Base-by-base conservation (phyloP, 1,140 invertebrate genomes). In the Penaeus vannamei region DNA sequence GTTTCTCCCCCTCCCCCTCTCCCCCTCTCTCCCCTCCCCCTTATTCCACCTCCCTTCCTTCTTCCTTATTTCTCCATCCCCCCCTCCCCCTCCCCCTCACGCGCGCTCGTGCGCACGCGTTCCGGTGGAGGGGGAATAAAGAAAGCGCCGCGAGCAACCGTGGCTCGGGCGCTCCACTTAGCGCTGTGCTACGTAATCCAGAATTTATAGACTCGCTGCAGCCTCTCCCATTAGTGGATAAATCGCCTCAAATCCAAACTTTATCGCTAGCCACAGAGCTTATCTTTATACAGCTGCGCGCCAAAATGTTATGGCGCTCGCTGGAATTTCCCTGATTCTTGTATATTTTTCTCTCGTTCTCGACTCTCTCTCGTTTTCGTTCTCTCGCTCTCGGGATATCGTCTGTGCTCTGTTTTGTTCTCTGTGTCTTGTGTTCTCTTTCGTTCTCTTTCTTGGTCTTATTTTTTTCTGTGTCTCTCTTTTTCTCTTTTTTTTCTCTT, bases 171-270 rank as follows among this genome's bases (percentile, higher is more conserved):
- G 64, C 83, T 72, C 86, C 90, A 87, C 85, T 90, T 90, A 88
- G 90, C 90, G 85, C 72, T 87, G 85, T 88, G 85, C 69, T 87
- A 85, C 85, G 85, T 90, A 90, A 90, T 90, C 90, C 90, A 72
- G 86, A 90, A 90, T 90, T 87, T 90, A 90, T 90, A 87, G 90
- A 90, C 85, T 87, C 86, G 86, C 90, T 90, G 26, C 81, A 85
- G 85, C 76, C 90, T 90, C 90, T 72, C 81, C 90, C 90, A 90
- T 90, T 90, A 90, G 90, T 84, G 90, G 90, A 90, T 90, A 90
- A 90, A 90, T 90, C 90, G 90, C 85, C 86, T 62, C 62, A 87
- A 90, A 90, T 90, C 90, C 90, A 87, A 90, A 90, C 90, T 90
- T 90, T 90, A 90, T 90, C 90, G 90, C 90, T 90, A 90, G 90